Conservation (phyloP, 1,140 invertebrate species). For the Schlechtendalia chinensis region DNA sequence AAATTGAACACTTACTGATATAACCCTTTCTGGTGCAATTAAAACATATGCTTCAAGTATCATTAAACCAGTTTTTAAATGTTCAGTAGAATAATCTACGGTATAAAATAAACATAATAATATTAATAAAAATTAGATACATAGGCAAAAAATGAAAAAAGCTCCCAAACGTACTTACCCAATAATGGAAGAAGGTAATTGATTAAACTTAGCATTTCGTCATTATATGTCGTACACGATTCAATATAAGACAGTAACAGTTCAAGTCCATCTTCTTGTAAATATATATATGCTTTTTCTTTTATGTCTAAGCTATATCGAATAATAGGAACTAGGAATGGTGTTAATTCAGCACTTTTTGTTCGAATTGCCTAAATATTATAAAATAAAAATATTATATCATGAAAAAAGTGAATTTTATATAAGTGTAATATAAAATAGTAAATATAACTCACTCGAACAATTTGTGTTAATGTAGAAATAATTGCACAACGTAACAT, state of each 20-base stretch:
- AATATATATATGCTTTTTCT: constrained; percentile 79
- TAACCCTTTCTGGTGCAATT: constrained; percentile 76
- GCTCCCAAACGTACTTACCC: constrained; percentile 59
- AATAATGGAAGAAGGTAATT: constrained; percentile 75
- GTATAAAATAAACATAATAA: background rate
- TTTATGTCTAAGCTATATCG: constrained; percentile 76
- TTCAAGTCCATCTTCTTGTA: constrained; percentile 88
- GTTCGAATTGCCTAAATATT: constrained; percentile 33
- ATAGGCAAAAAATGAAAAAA: constrained; percentile 9
- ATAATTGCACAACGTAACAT: constrained; percentile 91
- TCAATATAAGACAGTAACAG: constrained; percentile 84
- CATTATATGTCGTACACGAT: constrained; percentile 65
- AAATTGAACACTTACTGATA: constrained; percentile 58
- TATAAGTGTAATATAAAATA: no score
- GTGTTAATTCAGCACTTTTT: constrained; percentile 36
- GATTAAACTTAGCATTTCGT: constrained; percentile 70
- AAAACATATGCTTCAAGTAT: constrained; percentile 81
- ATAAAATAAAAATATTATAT: background rate
- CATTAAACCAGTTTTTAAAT: constrained; percentile 72
- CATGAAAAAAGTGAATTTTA: background rate
- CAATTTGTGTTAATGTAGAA: constrained; percentile 77
- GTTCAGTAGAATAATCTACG: constrained; percentile 68
- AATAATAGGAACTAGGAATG: constrained; percentile 64
- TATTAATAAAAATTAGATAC: background rate
- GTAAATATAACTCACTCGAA: constrained; percentile 61